A percentile compares a stretch with the other conserved stretches of the same genome.
Conservation (phyloP, 2,888 invertebrate species). For the Pollenia angustigena region DNA sequence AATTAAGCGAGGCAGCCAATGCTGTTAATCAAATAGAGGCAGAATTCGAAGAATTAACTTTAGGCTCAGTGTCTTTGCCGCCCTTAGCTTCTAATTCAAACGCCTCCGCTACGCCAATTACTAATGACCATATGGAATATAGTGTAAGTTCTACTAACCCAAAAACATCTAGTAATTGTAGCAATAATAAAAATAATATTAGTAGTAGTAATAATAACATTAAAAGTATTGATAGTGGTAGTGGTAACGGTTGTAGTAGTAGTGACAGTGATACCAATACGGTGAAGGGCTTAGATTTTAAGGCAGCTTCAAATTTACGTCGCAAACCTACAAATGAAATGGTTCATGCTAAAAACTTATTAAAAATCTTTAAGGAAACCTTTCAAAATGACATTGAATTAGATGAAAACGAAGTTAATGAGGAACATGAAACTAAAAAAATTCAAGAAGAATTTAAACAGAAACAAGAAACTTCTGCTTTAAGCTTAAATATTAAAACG, state of each 20-base stretch:
- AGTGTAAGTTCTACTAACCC: constrained; percentile 83
- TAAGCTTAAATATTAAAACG: constrained; percentile 41
- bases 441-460: background rate
- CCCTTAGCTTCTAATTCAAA: constrained; percentile 73
- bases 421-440: constrained; percentile 53
- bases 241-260: constrained; percentile 73
- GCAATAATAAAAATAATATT: constrained; percentile 70
- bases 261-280: constrained; percentile 27
- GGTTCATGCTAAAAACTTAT: constrained; percentile 81
- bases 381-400: constrained; percentile 81
- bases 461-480: background rate
- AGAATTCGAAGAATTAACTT: constrained; percentile 79
- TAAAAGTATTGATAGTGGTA: constrained; percentile 4
- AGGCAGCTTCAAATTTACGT: constrained; percentile 77
- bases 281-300: constrained; percentile 65
- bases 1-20: constrained; percentile 80
- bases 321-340: constrained; percentile 82
- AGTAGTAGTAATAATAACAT: constrained; percentile 50
- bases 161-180: constrained; percentile 49
- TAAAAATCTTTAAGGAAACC: constrained; percentile 82
- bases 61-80: constrained; percentile 75
- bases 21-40: constrained; percentile 81
- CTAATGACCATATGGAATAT: constrained; percentile 81
- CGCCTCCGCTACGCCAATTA: constrained; percentile 61
- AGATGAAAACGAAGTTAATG: constrained; percentile 75